phyloP scores from a whole-genome alignment of 1,140 invertebrate genomes.

The Drosophila triauraria region DNA sequence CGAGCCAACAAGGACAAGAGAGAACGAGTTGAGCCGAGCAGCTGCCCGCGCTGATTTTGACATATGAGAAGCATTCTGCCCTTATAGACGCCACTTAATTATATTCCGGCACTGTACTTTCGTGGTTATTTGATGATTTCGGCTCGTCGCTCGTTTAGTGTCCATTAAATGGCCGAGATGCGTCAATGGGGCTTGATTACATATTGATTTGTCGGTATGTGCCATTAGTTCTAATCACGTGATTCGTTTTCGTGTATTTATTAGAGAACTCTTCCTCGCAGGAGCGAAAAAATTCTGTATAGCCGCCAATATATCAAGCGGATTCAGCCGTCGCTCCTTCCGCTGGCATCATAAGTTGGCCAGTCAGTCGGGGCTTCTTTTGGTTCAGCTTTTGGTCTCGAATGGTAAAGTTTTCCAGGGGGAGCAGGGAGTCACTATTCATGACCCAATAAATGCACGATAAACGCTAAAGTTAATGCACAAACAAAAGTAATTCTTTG shows the following conservation, averaged over 20 bases:
- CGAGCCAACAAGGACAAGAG: slow-evolving; percentile 8
- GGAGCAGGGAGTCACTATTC: not conserved
- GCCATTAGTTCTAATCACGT: slow-evolving; percentile 31
- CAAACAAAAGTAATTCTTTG: not conserved
- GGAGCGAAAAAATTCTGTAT: not conserved
- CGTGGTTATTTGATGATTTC: slow-evolving; percentile 29
- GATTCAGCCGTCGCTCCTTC: not conserved
- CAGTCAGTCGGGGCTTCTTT: not conserved
- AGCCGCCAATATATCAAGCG: not conserved
- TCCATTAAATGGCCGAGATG: slow-evolving; percentile 35
- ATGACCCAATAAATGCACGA: too few relatives aligned
- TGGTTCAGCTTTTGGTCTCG: not conserved
- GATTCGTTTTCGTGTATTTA: slow-evolving; percentile 24
- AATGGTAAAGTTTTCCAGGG: not conserved
- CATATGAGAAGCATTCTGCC: slow-evolving; percentile 64
- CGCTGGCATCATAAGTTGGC: not conserved
- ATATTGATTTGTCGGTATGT: slow-evolving; percentile 32
- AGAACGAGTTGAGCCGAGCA: slow-evolving; percentile 30
- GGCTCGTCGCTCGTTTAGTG: slow-evolving; percentile 18
- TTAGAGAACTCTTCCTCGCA: not conserved
- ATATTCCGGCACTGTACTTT: slow-evolving; percentile 41
- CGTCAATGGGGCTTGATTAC: slow-evolving; percentile 37
- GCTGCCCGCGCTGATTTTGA: slow-evolving; percentile 74
- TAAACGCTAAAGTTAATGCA: not conserved
- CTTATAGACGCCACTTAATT: slow-evolving; percentile 61